These are phyloP conservation scores for Todiramphus saurophagus DNA, from an alignment of 2,113 vertebrate genomes.

Conservation along the genomic window DNA sequence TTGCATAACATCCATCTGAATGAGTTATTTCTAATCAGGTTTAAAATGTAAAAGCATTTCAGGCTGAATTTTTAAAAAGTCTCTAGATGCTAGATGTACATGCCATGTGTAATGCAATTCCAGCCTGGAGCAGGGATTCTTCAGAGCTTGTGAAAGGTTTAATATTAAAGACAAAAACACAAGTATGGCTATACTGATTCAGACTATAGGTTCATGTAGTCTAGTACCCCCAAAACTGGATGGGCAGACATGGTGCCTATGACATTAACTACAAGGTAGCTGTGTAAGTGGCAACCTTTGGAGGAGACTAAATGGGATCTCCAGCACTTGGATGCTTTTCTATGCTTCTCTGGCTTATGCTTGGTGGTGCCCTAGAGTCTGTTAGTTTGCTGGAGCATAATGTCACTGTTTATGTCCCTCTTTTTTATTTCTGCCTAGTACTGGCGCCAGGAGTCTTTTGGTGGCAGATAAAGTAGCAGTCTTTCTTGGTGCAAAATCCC, in stretches of 20 bases:
- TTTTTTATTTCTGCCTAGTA: background rate
- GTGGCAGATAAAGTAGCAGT: background rate
- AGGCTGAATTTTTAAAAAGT: conserved; percentile 52
- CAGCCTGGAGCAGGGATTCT: background rate
- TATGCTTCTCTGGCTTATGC: background rate
- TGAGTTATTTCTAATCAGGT: conserved; percentile 53
- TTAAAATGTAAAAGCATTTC: conserved; percentile 52
- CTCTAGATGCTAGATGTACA: conserved; percentile 22
- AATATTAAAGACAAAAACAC: background rate
- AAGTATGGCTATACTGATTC: background rate
- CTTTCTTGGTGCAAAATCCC: background rate
- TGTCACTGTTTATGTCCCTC: background rate
- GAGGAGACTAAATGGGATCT: background rate
- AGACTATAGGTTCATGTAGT: background rate
- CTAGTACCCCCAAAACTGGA: background rate
- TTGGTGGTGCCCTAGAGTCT: background rate
- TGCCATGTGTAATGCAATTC: background rate
- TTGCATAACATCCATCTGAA: conserved; percentile 62
- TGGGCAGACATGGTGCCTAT: background rate
- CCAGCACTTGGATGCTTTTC: background rate
- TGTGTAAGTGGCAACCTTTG: background rate
- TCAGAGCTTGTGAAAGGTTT: background rate
- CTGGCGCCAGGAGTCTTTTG: background rate
- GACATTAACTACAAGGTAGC: background rate
- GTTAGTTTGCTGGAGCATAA: background rate